Evolutionary conservation across 1,140 invertebrate genomes (phyloP).

Genomic region (Gonatopus flavifemur): DNA sequence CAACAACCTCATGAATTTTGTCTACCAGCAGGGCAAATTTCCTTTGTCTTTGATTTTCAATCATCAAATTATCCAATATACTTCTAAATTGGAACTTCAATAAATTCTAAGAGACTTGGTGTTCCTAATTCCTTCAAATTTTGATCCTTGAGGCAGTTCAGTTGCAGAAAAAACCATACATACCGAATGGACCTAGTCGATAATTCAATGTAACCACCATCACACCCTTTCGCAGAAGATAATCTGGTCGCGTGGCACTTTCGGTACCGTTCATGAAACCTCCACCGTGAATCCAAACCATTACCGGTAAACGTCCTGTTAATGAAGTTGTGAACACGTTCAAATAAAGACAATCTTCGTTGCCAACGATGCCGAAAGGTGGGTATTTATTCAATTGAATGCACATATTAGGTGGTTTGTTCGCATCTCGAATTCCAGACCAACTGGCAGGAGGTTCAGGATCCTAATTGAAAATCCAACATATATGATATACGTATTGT

Average conservation of each 20-base stretch:
- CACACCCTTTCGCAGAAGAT: constrained; percentile 46
- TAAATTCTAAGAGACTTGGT: background rate
- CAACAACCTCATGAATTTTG: too few relatives aligned
- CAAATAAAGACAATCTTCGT: constrained; percentile 29
- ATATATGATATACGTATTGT: background rate
- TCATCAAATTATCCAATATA: too few relatives aligned
- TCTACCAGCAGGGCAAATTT: too few relatives aligned
- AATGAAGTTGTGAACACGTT: constrained; percentile 18
- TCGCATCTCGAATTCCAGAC: constrained; percentile 21
- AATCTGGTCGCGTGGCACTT: constrained; percentile 28
- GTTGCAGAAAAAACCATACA: background rate
- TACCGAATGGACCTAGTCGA: constrained; percentile 48
- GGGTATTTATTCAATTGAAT: background rate
- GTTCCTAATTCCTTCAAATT: background rate
- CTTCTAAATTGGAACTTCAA: background rate
- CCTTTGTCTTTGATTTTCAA: too few relatives aligned
- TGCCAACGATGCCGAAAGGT: background rate
- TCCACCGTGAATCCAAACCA: constrained; percentile 45
- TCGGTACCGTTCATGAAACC: constrained; percentile 26
- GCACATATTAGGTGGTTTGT: background rate
- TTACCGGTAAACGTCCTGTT: constrained; percentile 19
- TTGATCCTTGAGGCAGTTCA: background rate
- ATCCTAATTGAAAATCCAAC: constrained; percentile 16
- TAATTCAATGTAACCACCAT: constrained; percentile 57
- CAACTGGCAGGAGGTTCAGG: constrained; percentile 17